Evolutionary conservation across 2,888 invertebrate species (phyloP).

Genomic region (Cantharis nigra): DNA sequence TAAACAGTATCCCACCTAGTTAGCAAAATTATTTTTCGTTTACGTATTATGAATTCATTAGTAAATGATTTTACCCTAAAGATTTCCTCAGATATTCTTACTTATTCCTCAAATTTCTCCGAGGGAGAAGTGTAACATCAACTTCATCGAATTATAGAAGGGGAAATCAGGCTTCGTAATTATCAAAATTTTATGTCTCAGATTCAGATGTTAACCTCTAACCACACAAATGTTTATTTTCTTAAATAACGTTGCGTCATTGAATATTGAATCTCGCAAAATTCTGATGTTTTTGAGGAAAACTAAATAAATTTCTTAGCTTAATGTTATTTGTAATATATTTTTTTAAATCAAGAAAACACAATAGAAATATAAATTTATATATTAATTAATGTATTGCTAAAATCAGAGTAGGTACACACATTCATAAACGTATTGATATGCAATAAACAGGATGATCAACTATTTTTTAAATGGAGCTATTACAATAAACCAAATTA

Average conservation of each 20-base stretch:
- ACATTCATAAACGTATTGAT: too few species aligned
- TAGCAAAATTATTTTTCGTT: not conserved
- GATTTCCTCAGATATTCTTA: not conserved
- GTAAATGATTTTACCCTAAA: not conserved
- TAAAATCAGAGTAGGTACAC: too few species aligned
- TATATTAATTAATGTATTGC: too few species aligned
- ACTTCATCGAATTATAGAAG: not conserved
- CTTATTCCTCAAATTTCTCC: not conserved
- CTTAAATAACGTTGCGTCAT: not conserved
- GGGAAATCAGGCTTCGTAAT: not conserved
- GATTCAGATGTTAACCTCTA: not conserved
- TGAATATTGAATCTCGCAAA: too few species aligned
- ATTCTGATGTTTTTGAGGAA: too few species aligned
- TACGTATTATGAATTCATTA: not conserved
- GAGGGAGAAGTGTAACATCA: not conserved
- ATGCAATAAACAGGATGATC: too few species aligned
- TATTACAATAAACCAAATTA: too few species aligned
- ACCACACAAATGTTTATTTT: not conserved
- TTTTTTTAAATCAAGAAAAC: too few species aligned
- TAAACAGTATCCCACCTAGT: not conserved
- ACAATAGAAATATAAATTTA: too few species aligned
- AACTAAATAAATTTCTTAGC: too few species aligned
- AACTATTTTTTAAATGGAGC: too few species aligned
- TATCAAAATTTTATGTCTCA: not conserved
- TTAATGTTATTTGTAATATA: too few species aligned